Evolutionary conservation across 2,113 vertebrate genomes (phyloP), one percentile per base, ranked within the genome.

Genomic region (Charadrius vociferus): DNA sequence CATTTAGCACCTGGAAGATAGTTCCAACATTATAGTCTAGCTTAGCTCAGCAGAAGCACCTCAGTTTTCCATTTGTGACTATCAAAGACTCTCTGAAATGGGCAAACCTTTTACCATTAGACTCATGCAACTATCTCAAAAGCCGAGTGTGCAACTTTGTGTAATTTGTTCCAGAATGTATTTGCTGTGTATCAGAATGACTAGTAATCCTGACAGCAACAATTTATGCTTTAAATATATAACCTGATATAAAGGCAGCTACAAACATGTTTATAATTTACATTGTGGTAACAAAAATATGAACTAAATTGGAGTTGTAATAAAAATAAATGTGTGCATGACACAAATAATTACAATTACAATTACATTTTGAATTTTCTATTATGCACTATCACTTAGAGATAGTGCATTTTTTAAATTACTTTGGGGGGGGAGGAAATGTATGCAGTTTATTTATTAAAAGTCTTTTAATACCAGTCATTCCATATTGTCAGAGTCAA

Each of bases 101-200:
- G n/a, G 21, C 9, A 81, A 81, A 81, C 22, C 39, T 58, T 49
- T 66, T 13, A 81, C 36, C 65, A 30, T 65, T 43, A 63, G 34
- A 26, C n/a, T 65, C 20, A 21, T 39, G 50, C 12, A 93, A 29
- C 68, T 66, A 7, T 41, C 50, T 84, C 39, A 67, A 91, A 87
- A 73, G 2, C 7, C 45, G 36, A 61, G 10, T 0, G 0, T 55
- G 9, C 18, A 41, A n/a, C 3, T 4, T 27, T 16, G 19, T 49
- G 29, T 32, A 39, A 61, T 71, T 94, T 66, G 12, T 71, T 24
- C 90, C n/a, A 89, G 45, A 53, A 63, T 37, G 1, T 6, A 26
- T 66, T 39, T 89, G 56, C 37, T 58, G 18, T 50, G 32, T 21
- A 21, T 41, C 36, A 41, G 52, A 62, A 81, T 12, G 11, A 59